A percentile compares a stretch with the other conserved stretches of the same genome.
These are phyloP conservation scores for Macquaria ambigua DNA, from an alignment of 2,113 vertebrate genomes.

Conservation along the genomic window DNA sequence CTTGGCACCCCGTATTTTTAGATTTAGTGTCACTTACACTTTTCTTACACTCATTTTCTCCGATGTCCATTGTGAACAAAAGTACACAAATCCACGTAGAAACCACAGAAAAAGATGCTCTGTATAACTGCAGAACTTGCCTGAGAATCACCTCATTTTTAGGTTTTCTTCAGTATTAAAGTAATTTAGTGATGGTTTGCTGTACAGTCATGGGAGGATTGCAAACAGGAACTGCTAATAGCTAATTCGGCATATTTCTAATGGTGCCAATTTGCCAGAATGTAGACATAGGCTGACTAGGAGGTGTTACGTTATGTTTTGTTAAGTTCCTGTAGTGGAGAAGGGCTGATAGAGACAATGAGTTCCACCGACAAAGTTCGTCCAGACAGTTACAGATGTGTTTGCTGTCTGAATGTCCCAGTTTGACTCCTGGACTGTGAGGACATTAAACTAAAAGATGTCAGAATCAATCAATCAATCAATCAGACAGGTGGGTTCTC, in stretches of 20 bases:
- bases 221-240: not conserved
- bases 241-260: not conserved
- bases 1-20: not conserved
- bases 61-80: not conserved
- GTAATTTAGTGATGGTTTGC: not conserved
- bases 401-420: not conserved
- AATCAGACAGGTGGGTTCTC: slow-evolving; percentile 5
- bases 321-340: not conserved
- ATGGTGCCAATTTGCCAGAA: not conserved
- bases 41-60: no score
- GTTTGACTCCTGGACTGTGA: not conserved
- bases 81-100: not conserved
- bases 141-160: not conserved
- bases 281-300: not conserved
- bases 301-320: no score
- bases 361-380: not conserved
- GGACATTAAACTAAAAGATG: not conserved
- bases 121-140: not conserved
- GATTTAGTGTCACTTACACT: not conserved
- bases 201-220: not conserved
- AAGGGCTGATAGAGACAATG: not conserved
- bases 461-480: slow-evolving; percentile 35
- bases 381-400: not conserved
- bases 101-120: not conserved
- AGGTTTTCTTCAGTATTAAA: not conserved